A percentile compares a stretch with the other conserved stretches of the same genome.
Conservation (phyloP, 2,113 vertebrate species). For the Edolisoma coerulescens region DNA sequence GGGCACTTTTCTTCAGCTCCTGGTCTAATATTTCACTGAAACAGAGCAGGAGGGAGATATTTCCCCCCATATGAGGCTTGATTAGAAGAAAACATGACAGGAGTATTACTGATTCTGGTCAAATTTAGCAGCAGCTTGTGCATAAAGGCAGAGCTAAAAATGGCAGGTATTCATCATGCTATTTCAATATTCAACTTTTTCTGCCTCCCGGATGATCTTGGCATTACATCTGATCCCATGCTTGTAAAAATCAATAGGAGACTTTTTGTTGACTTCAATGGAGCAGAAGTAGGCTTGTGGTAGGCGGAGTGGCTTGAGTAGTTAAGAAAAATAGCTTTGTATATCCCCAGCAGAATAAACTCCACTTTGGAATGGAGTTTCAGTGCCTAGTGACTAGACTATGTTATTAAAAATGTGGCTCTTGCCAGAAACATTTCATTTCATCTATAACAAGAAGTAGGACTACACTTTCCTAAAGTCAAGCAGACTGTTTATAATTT, state of each 20-base stretch:
- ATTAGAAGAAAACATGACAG: neutral
- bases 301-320: neutral
- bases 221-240: neutral
- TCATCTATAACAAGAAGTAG: neutral
- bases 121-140: neutral
- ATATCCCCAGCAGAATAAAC: neutral
- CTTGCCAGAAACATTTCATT: neutral
- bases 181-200: neutral
- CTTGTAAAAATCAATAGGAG: constrained; percentile 13
- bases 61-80: neutral
- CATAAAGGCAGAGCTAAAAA: neutral
- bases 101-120: neutral
- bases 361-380: neutral
- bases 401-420: neutral
- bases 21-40: neutral
- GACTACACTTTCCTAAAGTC: neutral
- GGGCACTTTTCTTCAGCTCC: neutral
- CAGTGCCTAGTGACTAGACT: neutral
- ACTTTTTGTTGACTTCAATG: neutral
- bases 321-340: neutral
- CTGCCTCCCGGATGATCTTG: neutral
- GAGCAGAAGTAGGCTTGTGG: neutral
- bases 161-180: neutral
- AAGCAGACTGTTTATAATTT: neutral
- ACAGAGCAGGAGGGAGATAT: neutral